Evolutionary conservation across 2,888 invertebrate genomes (phyloP).

Genomic region (Torymus texanus): DNA sequence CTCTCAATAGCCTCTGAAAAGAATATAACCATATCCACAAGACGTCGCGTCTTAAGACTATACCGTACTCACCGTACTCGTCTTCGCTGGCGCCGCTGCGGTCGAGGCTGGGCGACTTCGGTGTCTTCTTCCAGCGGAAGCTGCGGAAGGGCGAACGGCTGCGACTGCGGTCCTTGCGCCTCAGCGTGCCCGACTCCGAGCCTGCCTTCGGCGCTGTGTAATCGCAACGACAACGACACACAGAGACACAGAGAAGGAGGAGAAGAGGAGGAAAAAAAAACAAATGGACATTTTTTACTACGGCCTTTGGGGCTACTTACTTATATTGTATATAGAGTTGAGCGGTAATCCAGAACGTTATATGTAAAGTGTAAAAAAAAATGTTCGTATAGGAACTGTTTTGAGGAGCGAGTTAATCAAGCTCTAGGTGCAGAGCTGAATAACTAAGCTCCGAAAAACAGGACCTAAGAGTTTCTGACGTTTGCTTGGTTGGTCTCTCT

Average conservation of each 20-base stretch:
- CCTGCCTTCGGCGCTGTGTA: conserved; percentile 71
- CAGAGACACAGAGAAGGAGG: conserved; percentile 51
- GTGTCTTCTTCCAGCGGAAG: conserved; percentile 91
- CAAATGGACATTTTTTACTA: no score
- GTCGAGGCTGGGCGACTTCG: conserved; percentile 79
- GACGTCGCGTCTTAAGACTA: neutral
- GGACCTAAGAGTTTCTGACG: neutral
- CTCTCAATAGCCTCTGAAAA: no score
- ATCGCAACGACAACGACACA: conserved; percentile 11
- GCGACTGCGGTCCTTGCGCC: conserved; percentile 87
- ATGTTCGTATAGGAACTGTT: no score
- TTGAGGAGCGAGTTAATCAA: no score
- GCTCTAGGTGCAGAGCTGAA: neutral
- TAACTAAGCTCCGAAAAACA: neutral
- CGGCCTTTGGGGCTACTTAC: no score
- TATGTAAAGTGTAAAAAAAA: no score
- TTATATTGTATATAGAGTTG: no score
- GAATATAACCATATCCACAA: no score
- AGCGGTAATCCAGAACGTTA: no score
- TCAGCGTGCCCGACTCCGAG: conserved; percentile 72
- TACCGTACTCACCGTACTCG: conserved; percentile 80
- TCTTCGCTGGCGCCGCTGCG: conserved; percentile 87
- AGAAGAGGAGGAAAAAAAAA: conserved; percentile 22
- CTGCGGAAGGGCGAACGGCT: conserved; percentile 96
- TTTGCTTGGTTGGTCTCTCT: neutral